phyloP scores from a whole-genome alignment of 2,113 vertebrate species.

The Varanus salvator region DNA sequence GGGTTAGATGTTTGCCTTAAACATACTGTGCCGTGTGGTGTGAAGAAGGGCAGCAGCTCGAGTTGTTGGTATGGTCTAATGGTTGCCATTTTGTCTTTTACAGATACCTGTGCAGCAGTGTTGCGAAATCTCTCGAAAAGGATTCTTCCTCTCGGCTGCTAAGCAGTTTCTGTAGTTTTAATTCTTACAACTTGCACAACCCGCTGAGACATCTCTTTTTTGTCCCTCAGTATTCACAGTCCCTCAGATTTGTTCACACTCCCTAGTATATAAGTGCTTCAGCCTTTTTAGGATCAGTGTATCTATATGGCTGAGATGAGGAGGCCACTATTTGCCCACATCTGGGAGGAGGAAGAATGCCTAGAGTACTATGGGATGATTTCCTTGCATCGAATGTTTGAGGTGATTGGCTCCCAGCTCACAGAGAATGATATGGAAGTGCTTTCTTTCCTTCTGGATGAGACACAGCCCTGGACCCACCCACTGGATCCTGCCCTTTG shows the following conservation, averaged over 20 bases:
- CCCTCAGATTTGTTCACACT: neutral
- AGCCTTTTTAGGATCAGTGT: neutral
- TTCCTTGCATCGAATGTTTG: constrained; percentile 88
- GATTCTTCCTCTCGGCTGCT: neutral
- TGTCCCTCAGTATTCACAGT: constrained; percentile 49
- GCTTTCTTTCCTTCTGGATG: constrained; percentile 87
- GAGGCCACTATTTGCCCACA: constrained; percentile 60
- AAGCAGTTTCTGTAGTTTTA: neutral
- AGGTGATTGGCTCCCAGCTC: constrained; percentile 88
- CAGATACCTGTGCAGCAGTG: neutral
- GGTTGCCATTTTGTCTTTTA: neutral
- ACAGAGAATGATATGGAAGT: constrained; percentile 86
- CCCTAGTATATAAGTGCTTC: neutral
- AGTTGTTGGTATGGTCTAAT: neutral
- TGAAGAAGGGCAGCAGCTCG: constrained; percentile 10
- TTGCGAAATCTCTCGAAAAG: neutral
- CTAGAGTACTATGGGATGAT: constrained; percentile 89
- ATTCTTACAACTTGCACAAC: too few species aligned
- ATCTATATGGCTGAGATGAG: constrained; percentile 66
- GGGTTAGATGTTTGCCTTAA: neutral
- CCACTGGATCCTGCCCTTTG: constrained; percentile 80
- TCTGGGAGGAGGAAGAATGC: constrained; percentile 90
- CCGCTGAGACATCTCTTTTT: neutral
- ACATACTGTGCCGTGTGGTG: neutral
- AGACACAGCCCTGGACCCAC: constrained; percentile 77